Conservation (phyloP, 2,888 invertebrate species). For the Epicampocera succincta region DNA sequence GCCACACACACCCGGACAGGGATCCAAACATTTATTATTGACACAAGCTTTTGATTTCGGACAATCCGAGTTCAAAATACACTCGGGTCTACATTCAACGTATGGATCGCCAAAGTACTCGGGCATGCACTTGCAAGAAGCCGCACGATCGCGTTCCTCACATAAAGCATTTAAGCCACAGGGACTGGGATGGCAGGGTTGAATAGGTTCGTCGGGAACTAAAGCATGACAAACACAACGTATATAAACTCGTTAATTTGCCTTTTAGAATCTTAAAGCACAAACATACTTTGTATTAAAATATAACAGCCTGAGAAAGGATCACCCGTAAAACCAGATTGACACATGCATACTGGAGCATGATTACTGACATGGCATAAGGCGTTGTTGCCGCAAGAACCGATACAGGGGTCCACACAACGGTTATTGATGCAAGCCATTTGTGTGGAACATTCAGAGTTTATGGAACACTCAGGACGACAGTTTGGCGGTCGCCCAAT, state of each 20-base stretch:
- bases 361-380: constrained; percentile 84
- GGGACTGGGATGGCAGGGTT: constrained; percentile 86
- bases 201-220: constrained; percentile 82
- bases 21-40: constrained; percentile 90
- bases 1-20: constrained; percentile 92
- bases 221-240: constrained; percentile 54
- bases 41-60: constrained; percentile 85
- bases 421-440: constrained; percentile 83
- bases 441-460: constrained; percentile 83
- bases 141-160: constrained; percentile 85
- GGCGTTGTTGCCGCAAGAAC: constrained; percentile 87
- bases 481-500: constrained; percentile 85
- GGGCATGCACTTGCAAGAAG: constrained; percentile 85
- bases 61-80: constrained; percentile 86
- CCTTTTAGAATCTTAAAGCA: constrained; percentile 4
- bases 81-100: constrained; percentile 86
- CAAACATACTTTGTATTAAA: constrained; percentile 82
- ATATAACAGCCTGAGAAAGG: constrained; percentile 84
- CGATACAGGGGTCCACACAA: constrained; percentile 85
- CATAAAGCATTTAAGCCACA: constrained; percentile 87
- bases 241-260: constrained; percentile 14
- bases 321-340: constrained; percentile 84
- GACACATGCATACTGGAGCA: constrained; percentile 83
- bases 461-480: constrained; percentile 85
- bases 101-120: constrained; percentile 86